Conservation (phyloP, 2,113 vertebrate genomes). For the Psophia crepitans region DNA sequence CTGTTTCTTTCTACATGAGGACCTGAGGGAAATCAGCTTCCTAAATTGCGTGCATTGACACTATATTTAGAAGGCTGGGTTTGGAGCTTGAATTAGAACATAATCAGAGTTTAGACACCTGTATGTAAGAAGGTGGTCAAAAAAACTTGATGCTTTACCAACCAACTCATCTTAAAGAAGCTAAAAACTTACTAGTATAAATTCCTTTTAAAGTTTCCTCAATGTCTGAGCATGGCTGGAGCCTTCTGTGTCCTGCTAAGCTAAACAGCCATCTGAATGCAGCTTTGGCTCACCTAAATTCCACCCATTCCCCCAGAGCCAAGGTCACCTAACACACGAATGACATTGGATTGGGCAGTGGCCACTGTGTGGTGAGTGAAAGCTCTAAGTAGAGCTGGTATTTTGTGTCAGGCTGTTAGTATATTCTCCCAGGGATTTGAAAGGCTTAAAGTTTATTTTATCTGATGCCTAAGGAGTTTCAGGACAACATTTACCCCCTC, state of each 20-base stretch:
- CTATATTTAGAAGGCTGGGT: background rate
- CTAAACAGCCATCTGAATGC: background rate
- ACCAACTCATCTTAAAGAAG: background rate
- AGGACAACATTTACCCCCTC: background rate
- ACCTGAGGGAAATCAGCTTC: background rate
- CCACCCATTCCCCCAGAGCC: background rate
- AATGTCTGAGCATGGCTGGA: background rate
- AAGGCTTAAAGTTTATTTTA: background rate
- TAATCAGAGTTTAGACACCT: background rate
- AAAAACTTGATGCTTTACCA: background rate
- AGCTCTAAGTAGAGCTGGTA: background rate
- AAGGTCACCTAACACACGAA: background rate
- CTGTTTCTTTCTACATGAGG: background rate
- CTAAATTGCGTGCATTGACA: background rate
- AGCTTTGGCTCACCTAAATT: background rate
- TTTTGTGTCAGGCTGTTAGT: background rate
- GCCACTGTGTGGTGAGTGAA: fast-evolving
- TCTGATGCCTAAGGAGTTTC: background rate
- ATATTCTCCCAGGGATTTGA: background rate
- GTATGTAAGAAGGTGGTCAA: background rate
- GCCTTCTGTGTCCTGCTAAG: background rate
- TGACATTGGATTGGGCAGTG: background rate
- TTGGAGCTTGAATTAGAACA: background rate
- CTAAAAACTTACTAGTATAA: background rate
- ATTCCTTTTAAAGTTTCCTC: background rate